Base-by-base conservation (phyloP, 1,140 invertebrate genomes). In the Procambarus virginalis region DNA sequence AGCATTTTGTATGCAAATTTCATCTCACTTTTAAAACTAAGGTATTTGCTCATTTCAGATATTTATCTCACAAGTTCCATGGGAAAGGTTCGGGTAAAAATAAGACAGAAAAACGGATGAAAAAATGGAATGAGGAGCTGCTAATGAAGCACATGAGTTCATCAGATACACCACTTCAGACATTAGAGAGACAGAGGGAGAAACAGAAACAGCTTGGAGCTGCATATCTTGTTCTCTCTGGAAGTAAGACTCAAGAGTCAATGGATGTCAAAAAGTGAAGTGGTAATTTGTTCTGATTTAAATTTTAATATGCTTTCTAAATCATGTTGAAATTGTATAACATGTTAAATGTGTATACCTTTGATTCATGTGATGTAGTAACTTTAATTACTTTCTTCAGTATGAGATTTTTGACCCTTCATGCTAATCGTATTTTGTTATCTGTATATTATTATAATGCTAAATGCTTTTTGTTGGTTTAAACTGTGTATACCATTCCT, bases 31-130 rank as follows among this genome's bases (percentile, higher is more conserved):
- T 17, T 20, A 64, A 64, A 64, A 12, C 10, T 64, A 64, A 17
- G 10, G 9, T 14, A 12, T 64, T 64, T 64, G 17, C 3, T 64
- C 17, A 55, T 64, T 89, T 8, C 91, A 95, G 97, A 92, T 97
- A 98, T 95, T 94, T 99, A 20, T 98, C 97, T 22, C 98, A 99
- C 94, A 99, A 99, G 94, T 99, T 99, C 94, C 99, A 99, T 95
- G 99, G 99, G 45, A 99, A 99, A 95, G 98, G 98, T 22, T 98
- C 98, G 10, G 99, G 99, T 77, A 99, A 99, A 94, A 99, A 99
- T 95, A 99, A 99, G 94, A 96, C 96, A 70, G 99, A 99, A 94
- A 99, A 99, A 94, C 95, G 99, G 93, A 96, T 98, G 94, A 99
- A 99, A 93, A 99, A 99, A 94, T 95, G 96, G 87, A 97, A 92